Base-by-base conservation (phyloP, 2,113 vertebrate genomes). In the Nothoprocta perdicaria region DNA sequence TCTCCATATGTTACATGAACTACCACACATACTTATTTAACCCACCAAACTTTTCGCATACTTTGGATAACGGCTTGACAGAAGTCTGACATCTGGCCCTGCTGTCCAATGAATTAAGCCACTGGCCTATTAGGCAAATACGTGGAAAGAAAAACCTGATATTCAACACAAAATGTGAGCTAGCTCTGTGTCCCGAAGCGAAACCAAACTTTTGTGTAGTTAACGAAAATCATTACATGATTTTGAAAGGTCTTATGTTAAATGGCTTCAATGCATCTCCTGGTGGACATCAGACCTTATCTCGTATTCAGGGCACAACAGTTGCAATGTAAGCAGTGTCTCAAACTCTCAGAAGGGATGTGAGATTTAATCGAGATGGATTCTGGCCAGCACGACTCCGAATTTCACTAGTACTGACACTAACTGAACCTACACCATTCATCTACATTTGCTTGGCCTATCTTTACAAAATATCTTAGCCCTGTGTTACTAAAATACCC, bases 21-120 rank as follows among this genome's bases (percentile, higher is more conserved):
- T 72, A 7, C 45, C 78, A 48, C 57, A 86, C 40, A 10, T 82
- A 92, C 41, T 65, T 84, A 68, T 40, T 92, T 90, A 92, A 90
- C 35, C 65, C 40, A 81, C 21, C 10, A 52, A 89, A 29, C 10
- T 61, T n/a, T 68, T 80, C 22, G 38, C 38, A 41, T 79, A 14
- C 77, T 93, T 88, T 62, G 81, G 82, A 46, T 74, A 33, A 13
- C 50, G 40, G 24, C 46, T 33, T 86, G 22, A 14, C 7, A 1
- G 9, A 41, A 84, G 35, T 67, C 41, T 89, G 50, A 26, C 60
- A 72, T 80, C 55, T 66, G n/a, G 24, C 31, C 55, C 17, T 23
- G 23, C 18, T 75, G n/a, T 38, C 48, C 14, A 62, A 62, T 58
- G 43, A 58, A 67, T 35, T 35, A 40, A 17, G 58, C 16, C 66